Evolutionary conservation across 1,140 invertebrate genomes (phyloP).

Genomic region (Caerostris extrusa): DNA sequence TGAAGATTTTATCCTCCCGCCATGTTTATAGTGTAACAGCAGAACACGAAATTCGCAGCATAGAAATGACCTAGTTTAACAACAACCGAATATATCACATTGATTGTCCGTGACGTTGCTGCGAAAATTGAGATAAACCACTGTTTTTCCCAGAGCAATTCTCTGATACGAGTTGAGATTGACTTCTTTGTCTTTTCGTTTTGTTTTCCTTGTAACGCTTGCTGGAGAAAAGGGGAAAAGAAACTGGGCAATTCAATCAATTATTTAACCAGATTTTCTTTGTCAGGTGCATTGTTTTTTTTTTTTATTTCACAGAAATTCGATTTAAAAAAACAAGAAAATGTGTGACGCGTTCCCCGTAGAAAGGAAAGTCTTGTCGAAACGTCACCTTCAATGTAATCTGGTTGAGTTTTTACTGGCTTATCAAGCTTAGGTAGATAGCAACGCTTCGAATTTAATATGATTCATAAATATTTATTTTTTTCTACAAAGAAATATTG

Average conservation of each 20-base stretch:
- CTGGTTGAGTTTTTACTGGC: not conserved
- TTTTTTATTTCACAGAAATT: constrained; percentile 37
- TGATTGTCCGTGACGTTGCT: constrained; percentile 27
- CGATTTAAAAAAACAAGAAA: not conserved
- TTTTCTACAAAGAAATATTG: not conserved
- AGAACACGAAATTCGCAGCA: not conserved
- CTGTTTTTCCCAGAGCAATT: constrained; percentile 21
- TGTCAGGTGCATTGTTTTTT: not conserved
- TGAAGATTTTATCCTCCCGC: not conserved
- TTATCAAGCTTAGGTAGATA: not conserved
- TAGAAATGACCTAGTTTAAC: constrained; percentile 19
- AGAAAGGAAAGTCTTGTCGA: constrained; percentile 29
- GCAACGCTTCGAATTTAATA: not conserved
- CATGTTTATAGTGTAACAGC: not conserved
- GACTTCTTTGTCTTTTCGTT: not conserved
- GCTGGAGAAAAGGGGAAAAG: not conserved
- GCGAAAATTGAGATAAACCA: constrained; percentile 39
- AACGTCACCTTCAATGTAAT: constrained; percentile 7
- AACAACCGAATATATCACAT: constrained; percentile 5
- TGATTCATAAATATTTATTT: not conserved
- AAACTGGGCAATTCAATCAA: constrained; percentile 20
- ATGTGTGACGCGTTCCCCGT: not conserved
- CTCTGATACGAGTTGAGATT: constrained; percentile 33
- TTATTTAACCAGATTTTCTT: constrained; percentile 45
- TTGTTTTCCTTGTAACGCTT: constrained; percentile 8